Conservation (phyloP, 2,888 invertebrate genomes). For the Acanthoscelides obtectus region DNA sequence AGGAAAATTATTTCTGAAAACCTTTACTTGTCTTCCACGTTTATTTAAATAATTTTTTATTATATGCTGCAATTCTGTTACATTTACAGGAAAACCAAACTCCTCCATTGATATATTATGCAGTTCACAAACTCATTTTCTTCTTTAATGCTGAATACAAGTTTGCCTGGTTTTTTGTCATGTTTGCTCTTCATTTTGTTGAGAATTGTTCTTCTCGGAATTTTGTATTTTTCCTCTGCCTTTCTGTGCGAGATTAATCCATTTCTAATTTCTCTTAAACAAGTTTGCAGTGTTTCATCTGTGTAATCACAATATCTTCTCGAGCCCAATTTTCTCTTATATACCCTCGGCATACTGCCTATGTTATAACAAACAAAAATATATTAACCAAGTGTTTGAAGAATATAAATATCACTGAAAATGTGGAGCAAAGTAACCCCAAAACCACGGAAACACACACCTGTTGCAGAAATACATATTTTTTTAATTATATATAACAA, state of each 20-base stretch:
- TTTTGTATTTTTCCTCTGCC: conserved; percentile 11
- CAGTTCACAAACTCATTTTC: no score
- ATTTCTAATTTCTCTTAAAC: conserved; percentile 11
- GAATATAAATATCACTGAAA: not conserved
- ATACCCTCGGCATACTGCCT: conserved; percentile 8
- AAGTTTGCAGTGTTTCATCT: conserved; percentile 10
- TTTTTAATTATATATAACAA: no score
- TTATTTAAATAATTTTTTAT: conserved; percentile 12
- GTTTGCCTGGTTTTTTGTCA: conserved; percentile 10
- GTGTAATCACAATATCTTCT: conserved; percentile 13
- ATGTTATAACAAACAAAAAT: not conserved
- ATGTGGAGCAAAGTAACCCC: no score
- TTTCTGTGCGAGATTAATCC: conserved; percentile 11
- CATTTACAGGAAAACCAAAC: conserved; percentile 13
- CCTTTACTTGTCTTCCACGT: conserved; percentile 1
- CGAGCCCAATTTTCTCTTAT: conserved; percentile 10
- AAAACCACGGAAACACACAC: no score
- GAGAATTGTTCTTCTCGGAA: conserved; percentile 12
- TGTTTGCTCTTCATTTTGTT: conserved; percentile 14
- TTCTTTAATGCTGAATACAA: conserved; percentile 9
- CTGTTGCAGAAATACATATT: no score
- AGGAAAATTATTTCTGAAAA: conserved; percentile 11
- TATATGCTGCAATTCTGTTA: conserved; percentile 9
- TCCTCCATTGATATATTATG: no score
- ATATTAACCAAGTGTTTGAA: not conserved